phyloP scores from a whole-genome alignment of 1,140 invertebrate species.

The Drosophila quadrilineata region DNA sequence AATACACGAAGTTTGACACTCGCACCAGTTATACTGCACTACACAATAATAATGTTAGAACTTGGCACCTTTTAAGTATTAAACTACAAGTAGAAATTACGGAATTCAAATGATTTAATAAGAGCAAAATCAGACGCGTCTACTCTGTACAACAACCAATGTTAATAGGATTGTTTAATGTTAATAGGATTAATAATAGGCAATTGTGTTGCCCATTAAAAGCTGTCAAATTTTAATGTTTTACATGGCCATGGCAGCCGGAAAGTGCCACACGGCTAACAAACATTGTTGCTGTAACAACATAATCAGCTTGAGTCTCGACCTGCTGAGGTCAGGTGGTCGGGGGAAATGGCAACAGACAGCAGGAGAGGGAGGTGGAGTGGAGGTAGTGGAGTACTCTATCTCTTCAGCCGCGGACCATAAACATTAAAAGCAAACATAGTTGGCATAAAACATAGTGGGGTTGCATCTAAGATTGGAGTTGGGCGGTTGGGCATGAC shows the following conservation, averaged over 20 bases:
- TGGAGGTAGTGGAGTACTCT: conserved; percentile 10
- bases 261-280: conserved; percentile 48
- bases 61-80: too few relatives aligned
- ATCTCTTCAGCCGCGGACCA: conserved; percentile 45
- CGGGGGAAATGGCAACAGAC: neutral
- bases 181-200: too few relatives aligned
- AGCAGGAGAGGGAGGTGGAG: neutral
- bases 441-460: conserved; percentile 54
- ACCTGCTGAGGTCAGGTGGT: conserved; percentile 45
- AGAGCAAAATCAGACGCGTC: too few relatives aligned
- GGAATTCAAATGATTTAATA: too few relatives aligned
- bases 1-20: too few relatives aligned
- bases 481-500: neutral
- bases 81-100: too few relatives aligned
- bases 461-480: neutral
- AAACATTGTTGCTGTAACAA: conserved; percentile 35
- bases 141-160: too few relatives aligned
- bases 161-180: too few relatives aligned
- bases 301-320: conserved; percentile 27
- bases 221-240: conserved; percentile 77
- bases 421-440: conserved; percentile 68
- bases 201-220: conserved; percentile 56
- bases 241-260: conserved; percentile 72
- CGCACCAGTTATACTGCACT: too few relatives aligned
- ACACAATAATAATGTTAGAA: too few relatives aligned